phyloP scores from a whole-genome alignment of 2,888 invertebrate species.

The Zhengitettix transpicula region DNA sequence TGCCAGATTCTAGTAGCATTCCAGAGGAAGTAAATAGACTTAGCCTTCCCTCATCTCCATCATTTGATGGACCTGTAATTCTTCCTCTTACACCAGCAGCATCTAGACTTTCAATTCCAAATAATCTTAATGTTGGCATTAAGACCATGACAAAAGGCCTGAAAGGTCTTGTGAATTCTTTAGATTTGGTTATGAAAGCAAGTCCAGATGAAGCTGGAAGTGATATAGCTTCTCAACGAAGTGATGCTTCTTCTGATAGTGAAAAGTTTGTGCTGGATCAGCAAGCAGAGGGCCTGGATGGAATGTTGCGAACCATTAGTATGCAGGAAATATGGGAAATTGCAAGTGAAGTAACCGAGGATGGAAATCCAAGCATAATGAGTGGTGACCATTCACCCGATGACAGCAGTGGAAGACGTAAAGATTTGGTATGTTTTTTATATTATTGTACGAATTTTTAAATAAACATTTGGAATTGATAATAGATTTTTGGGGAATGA shows the following conservation, averaged over 20 bases:
- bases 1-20: constrained; percentile 71
- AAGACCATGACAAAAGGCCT: constrained; percentile 60
- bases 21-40: constrained; percentile 40
- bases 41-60: neutral
- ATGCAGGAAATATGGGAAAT: constrained; percentile 3
- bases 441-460: too few relatives aligned
- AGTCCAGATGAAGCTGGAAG: constrained; percentile 56
- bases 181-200: constrained; percentile 62
- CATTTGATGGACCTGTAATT: neutral
- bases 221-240: constrained; percentile 56
- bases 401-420: constrained; percentile 59
- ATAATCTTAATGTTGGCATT: constrained; percentile 13
- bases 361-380: constrained; percentile 56
- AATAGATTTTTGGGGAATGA: too few relatives aligned
- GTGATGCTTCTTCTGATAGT: constrained; percentile 77
- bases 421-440: constrained; percentile 47
- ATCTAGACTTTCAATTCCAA: constrained; percentile 2
- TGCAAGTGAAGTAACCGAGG: constrained; percentile 70
- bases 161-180: constrained; percentile 63
- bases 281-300: constrained; percentile 29
- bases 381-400: constrained; percentile 71
- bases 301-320: constrained; percentile 37
- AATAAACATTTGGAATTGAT: too few relatives aligned
- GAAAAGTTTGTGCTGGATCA: constrained; percentile 55
- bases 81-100: neutral